These are phyloP conservation scores for Tinamus guttatus DNA, from an alignment of 2,113 vertebrate genomes.

Conservation along the genomic window DNA sequence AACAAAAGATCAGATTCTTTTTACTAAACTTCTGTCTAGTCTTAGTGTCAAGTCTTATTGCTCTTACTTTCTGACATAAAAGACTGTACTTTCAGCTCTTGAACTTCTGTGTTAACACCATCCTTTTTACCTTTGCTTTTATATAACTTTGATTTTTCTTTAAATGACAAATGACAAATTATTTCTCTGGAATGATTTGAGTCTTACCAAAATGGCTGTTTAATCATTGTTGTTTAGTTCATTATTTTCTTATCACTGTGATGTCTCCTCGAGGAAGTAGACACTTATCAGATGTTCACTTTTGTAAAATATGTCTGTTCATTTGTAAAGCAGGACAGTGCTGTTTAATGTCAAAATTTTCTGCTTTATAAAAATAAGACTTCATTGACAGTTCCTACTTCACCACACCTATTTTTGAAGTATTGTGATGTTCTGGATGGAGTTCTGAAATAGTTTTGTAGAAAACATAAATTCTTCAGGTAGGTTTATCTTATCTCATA, in stretches of 20 bases:
- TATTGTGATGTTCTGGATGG: neutral
- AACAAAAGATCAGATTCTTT: neutral
- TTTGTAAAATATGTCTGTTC: neutral
- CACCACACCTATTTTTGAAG: neutral
- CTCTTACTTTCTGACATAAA: neutral
- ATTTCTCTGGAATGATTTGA: neutral
- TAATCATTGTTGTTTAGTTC: slow-evolving; percentile 35
- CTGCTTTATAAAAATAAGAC: slow-evolving; percentile 11
- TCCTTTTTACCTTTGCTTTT: neutral
- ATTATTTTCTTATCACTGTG: neutral
- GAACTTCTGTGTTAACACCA: neutral
- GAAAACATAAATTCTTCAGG: neutral
- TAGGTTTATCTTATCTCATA: neutral
- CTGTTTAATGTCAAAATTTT: slow-evolving; percentile 4
- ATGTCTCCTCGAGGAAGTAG: neutral
- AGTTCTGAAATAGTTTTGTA: neutral
- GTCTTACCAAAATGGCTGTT: slow-evolving; percentile 35
- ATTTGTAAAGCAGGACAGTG: neutral
- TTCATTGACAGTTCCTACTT: slow-evolving; percentile 2
- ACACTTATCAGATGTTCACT: neutral
- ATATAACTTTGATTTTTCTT: slow-evolving; percentile 26
- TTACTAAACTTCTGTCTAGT: neutral
- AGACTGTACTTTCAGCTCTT: neutral
- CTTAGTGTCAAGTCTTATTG: neutral
- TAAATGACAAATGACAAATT: neutral